phyloP scores from a whole-genome alignment of 2,888 invertebrate genomes.

The Entomobrya proxima region DNA sequence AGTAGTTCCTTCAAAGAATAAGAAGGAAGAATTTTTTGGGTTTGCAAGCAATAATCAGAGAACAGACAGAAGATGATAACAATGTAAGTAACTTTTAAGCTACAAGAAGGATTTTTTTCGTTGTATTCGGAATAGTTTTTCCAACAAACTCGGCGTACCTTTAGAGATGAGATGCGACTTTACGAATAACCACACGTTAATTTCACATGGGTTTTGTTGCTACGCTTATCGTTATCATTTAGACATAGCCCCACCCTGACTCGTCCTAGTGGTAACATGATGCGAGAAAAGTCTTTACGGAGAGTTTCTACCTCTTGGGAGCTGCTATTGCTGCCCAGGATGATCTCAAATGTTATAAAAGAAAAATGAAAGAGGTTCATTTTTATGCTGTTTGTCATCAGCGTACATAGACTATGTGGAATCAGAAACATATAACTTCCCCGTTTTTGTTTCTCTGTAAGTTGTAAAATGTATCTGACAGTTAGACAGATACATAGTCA shows the following conservation, averaged over 20 bases:
- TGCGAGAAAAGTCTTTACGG: neutral
- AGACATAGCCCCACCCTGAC: slow-evolving; percentile 49
- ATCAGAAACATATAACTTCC: slow-evolving; percentile 7
- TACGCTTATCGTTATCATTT: slow-evolving; percentile 38
- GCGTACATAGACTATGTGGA: slow-evolving; percentile 14
- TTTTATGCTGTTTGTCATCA: neutral
- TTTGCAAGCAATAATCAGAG: slow-evolving; percentile 31
- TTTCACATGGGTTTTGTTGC: neutral
- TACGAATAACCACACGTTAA: neutral
- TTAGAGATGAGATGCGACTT: neutral
- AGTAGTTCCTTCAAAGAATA: slow-evolving; percentile 27
- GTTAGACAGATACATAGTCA: too few species aligned
- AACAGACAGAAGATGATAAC: neutral
- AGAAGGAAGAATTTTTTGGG: slow-evolving; percentile 23
- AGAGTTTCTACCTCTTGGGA: neutral
- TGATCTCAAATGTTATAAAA: neutral
- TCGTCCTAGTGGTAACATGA: neutral
- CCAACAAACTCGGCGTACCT: slow-evolving; percentile 10
- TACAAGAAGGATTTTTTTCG: neutral
- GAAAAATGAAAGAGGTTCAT: neutral
- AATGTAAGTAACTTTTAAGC: slow-evolving; percentile 3
- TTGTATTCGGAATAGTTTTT: slow-evolving; percentile 12
- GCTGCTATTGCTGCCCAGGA: neutral
- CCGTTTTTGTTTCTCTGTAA: neutral
- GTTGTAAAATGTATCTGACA: neutral